These are phyloP conservation scores for Tamias sibiricus DNA, from an alignment of 2,113 vertebrate genomes.

Conservation along the genomic window DNA sequence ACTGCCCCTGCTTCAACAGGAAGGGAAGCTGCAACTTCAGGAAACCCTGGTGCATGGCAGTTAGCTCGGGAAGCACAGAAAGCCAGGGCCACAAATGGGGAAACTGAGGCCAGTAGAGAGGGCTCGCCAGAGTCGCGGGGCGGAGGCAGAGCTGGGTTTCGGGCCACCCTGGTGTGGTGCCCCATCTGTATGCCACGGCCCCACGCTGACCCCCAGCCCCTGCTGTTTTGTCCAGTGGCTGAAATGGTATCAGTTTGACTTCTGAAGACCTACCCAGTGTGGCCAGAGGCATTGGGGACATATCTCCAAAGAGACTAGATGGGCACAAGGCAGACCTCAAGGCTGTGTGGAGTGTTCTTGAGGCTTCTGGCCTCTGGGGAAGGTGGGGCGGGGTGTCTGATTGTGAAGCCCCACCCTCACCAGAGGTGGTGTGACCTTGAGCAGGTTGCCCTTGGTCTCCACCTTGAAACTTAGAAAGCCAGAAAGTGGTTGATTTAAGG, in stretches of 20 bases:
- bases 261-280: neutral
- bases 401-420: neutral
- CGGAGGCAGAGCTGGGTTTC: neutral
- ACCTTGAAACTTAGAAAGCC: constrained; percentile 11
- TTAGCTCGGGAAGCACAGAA: neutral
- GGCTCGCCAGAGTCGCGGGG: neutral
- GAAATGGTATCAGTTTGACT: neutral
- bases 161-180: too few species aligned
- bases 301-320: neutral
- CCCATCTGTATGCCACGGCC: neutral
- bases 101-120: neutral
- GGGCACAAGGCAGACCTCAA: neutral
- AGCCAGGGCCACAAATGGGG: neutral
- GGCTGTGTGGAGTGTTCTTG: neutral
- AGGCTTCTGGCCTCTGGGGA: neutral
- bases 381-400: neutral
- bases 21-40: neutral
- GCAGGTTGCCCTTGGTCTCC: neutral
- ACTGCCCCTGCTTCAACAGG: neutral
- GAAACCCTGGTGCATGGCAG: neutral
- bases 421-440: neutral
- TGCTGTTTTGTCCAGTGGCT: neutral
- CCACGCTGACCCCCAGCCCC: neutral
- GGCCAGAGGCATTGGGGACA: neutral
- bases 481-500: constrained; percentile 12